Percentiles rank a stretch among this genome's conserved stretches.
phyloP scores from a whole-genome alignment of 1,140 invertebrate genomes.

The Oryctes rhinoceros region DNA sequence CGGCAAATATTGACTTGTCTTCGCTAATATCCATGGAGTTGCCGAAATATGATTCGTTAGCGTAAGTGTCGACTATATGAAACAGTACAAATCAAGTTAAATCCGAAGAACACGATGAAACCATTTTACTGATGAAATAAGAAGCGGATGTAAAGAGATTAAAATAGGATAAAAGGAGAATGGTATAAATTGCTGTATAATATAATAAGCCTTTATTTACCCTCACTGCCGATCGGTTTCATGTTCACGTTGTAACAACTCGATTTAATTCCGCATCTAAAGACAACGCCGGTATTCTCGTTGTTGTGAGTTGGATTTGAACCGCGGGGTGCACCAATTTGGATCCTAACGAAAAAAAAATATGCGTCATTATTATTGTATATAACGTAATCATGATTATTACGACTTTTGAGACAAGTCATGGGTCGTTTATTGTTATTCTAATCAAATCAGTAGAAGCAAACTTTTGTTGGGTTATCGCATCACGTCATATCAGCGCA shows the following conservation, averaged over 20 bases:
- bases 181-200: too few species aligned
- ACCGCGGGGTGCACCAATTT: constrained; percentile 20
- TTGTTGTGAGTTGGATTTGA: not conserved
- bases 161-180: too few species aligned
- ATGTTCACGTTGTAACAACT: not conserved
- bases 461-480: too few species aligned
- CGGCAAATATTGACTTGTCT: not conserved
- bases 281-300: constrained; percentile 9
- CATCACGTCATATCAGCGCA: too few species aligned
- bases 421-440: too few species aligned
- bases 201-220: not conserved
- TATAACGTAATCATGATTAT: too few species aligned
- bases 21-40: constrained; percentile 32
- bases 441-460: too few species aligned
- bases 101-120: too few species aligned
- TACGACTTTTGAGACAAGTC: too few species aligned
- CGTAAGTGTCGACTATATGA: not conserved
- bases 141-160: too few species aligned
- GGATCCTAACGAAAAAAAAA: not conserved
- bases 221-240: not conserved
- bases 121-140: too few species aligned
- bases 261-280: constrained; percentile 15
- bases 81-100: not conserved
- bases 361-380: too few species aligned
- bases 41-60: constrained; percentile 1